Evolutionary conservation across 37 sponge, comb jelly and placozoan genomes (phyloP).

Genomic region (Bolinopsis microptera): DNA sequence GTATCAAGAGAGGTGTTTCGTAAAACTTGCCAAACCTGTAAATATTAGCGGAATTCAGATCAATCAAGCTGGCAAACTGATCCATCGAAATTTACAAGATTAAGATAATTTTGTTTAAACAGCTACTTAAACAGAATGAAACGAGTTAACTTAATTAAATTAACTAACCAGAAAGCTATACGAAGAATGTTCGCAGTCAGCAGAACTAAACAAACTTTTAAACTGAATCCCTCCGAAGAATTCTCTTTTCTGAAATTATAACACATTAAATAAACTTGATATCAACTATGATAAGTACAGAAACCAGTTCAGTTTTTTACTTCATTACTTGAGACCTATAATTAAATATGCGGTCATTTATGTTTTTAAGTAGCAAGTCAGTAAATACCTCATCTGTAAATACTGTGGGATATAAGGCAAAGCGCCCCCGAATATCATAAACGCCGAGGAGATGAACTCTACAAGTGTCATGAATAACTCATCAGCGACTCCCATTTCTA

Average conservation of each 20-base stretch:
- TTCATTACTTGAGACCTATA: no score
- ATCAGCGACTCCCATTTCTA: neutral
- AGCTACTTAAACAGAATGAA: no score
- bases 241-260: neutral
- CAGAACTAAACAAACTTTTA: slow-evolving; percentile 87
- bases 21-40: slow-evolving; percentile 83
- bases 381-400: slow-evolving; percentile 73
- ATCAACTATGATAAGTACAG: no score
- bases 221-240: slow-evolving; percentile 87
- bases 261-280: no score
- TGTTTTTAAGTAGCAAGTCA: no score
- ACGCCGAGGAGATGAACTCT: neutral
- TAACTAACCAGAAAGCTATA: slow-evolving; percentile 88
- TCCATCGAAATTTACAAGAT: no score
- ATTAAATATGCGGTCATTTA: no score
- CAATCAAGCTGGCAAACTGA: no score
- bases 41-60: neutral
- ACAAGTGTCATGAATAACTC: neutral
- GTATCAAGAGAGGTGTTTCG: slow-evolving; percentile 84
- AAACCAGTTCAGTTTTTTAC: no score
- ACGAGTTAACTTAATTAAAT: no score
- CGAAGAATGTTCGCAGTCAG: slow-evolving; percentile 85
- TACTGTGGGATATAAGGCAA: slow-evolving; percentile 95
- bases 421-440: slow-evolving; percentile 90
- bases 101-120: no score